Percentiles rank a stretch among this genome's conserved stretches.
Conservation (phyloP, 2,888 invertebrate species). For the Plebejus argus region DNA sequence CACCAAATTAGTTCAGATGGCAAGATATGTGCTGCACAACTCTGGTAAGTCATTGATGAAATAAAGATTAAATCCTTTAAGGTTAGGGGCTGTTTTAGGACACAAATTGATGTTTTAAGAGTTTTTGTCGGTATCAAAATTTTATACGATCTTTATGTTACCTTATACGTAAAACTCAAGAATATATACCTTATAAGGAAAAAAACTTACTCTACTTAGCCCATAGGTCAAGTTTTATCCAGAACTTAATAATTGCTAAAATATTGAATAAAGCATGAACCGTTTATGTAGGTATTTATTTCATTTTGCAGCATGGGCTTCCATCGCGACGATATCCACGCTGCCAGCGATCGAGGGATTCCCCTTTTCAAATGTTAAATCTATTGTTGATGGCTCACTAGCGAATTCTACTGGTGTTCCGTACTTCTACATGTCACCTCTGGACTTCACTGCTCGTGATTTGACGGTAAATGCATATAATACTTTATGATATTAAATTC, state of each 20-base stretch:
- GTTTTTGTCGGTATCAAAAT: background rate
- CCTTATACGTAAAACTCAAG: background rate
- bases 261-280: background rate
- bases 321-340: slow-evolving; percentile 85
- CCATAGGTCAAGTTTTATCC: background rate
- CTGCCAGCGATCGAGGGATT: slow-evolving; percentile 81
- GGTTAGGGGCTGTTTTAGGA: background rate
- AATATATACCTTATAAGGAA: background rate
- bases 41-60: slow-evolving; percentile 73
- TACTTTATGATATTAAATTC: background rate
- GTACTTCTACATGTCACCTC: slow-evolving; percentile 86
- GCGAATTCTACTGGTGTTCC: slow-evolving; percentile 86
- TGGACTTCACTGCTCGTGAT: slow-evolving; percentile 86
- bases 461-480: slow-evolving; percentile 75
- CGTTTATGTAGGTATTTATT: background rate
- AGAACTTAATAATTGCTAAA: background rate
- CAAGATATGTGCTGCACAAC: slow-evolving; percentile 86
- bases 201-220: background rate
- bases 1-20: slow-evolving; percentile 83
- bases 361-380: slow-evolving; percentile 86
- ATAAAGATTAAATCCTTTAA: background rate
- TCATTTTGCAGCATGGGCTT: slow-evolving; percentile 83
- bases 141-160: background rate
- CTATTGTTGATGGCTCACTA: slow-evolving; percentile 85
- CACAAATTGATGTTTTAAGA: background rate